Evolutionary conservation across 2,797 vertebrate genomes (phyloP), one percentile per base, ranked within the genome.

Genomic region (Gallirallus australis): DNA sequence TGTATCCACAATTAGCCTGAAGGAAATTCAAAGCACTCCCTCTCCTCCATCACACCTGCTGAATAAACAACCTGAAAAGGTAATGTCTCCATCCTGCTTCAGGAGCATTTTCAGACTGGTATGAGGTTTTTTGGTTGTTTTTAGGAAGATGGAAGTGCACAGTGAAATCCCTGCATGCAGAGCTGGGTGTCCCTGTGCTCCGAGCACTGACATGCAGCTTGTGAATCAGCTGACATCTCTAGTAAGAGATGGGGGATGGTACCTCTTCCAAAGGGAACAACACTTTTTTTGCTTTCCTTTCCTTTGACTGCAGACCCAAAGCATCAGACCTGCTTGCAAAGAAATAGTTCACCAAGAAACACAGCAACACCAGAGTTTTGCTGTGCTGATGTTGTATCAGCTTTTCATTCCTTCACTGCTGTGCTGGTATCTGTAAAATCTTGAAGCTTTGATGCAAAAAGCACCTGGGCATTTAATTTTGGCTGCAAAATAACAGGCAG

Each of bases 191-290:
- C 25, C 19, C 30, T 25, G 35, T 42, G 7, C 30, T 52, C 42
- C 0, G 0, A 57, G 25, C 2, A 0, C 45, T 1, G 5, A 33
- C 1, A 1, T 4, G 17, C 37, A 40, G 23, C 39, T 65, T 33
- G 20, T 39, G 39, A 87, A 15, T 19, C 24, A 30, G 45, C 53
- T 50, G 28, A 57, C n/a, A 17, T n/a, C 57, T 45, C 21, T 15
- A 9, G 16, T 35, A 12, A 70, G 45, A 45, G 19, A 37, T 10
- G 48, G 13, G 27, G 31, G 15, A 37, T 37, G 19, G 19, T 35
- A 53, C 4, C 9, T 40, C 42, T 63, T 88, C n/a, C 5, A 3
- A 52, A 0, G 1, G 42, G 11, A 57, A 33, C 23, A 11, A 23
- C 8, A 11, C 13, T 27, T 53, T 21, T 27, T 65, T 23, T 37